A percentile compares a stretch with the other conserved stretches of the same genome.
Evolutionary conservation across 2,797 vertebrate genomes (phyloP).

Genomic region (Tolypeutes matacus): DNA sequence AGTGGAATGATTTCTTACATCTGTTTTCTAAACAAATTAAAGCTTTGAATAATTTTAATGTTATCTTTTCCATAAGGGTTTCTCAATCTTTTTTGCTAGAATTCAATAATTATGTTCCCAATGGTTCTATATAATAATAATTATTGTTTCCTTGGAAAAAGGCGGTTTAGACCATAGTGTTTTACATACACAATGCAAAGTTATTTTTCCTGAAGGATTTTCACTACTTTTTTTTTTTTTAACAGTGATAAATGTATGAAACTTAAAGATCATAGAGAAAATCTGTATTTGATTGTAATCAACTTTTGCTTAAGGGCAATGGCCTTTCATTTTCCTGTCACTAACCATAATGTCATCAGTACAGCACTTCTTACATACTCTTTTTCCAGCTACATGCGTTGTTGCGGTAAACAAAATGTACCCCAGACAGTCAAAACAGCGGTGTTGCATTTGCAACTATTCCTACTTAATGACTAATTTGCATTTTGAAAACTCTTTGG

Average conservation of each 20-base stretch:
- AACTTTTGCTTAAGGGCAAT: neutral
- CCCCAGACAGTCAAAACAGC: neutral
- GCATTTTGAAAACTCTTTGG: neutral
- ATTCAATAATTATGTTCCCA: slow-evolving; percentile 11
- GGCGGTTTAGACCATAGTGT: neutral
- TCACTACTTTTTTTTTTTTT: neutral
- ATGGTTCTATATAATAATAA: neutral
- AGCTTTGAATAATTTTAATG: slow-evolving; percentile 25
- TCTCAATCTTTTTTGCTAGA: slow-evolving; percentile 7
- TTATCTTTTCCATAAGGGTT: neutral
- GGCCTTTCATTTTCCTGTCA: neutral
- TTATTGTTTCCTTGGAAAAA: slow-evolving; percentile 50
- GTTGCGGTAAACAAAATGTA: neutral
- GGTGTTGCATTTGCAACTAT: neutral
- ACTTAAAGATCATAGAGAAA: slow-evolving; percentile 35
- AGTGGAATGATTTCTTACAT: neutral
- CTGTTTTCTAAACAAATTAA: neutral
- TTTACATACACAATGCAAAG: slow-evolving; percentile 4
- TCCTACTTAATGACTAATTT: neutral
- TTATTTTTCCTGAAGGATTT: slow-evolving; percentile 38
- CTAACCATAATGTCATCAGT: neutral
- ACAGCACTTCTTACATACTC: neutral
- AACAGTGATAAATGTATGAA: neutral
- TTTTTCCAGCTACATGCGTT: neutral
- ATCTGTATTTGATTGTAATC: neutral